Evolutionary conservation across 2,797 vertebrate species (phyloP).

Genomic region (Margarornis squamiger): DNA sequence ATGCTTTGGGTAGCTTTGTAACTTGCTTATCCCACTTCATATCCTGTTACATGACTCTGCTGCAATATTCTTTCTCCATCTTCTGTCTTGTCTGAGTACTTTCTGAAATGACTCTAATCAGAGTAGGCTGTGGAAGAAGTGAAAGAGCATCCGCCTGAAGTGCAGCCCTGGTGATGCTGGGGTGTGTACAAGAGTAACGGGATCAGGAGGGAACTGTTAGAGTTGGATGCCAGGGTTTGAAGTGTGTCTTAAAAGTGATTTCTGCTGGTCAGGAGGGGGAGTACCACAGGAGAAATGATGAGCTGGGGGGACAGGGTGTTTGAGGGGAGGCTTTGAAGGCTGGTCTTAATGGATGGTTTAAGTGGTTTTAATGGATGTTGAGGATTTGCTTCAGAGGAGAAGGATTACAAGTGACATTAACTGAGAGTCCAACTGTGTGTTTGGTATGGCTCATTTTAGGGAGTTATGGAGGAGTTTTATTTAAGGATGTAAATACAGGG

Average conservation of each 20-base stretch:
- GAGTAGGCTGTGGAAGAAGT: neutral
- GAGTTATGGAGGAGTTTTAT: constrained; percentile 37
- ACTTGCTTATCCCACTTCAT: neutral
- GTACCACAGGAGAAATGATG: neutral
- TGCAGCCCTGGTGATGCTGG: neutral
- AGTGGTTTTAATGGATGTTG: constrained; percentile 49
- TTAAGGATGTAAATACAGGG: constrained; percentile 39
- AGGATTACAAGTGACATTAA: constrained; percentile 44
- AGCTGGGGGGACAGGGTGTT: neutral
- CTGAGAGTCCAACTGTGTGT: neutral
- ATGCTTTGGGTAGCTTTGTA: neutral
- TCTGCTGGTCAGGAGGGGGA: neutral
- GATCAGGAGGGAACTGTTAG: neutral
- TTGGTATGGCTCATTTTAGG: constrained; percentile 19
- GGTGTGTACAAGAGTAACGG: neutral
- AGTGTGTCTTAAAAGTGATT: neutral
- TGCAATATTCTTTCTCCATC: neutral
- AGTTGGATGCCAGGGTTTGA: neutral
- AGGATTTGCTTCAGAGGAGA: constrained; percentile 38
- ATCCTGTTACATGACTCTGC: neutral
- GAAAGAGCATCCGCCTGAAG: neutral
- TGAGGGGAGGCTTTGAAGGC: constrained; percentile 18
- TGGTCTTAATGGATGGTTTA: constrained; percentile 45
- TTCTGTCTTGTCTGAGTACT: neutral
- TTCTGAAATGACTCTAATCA: neutral